These are phyloP conservation scores for Phoenicopterus ruber DNA, from an alignment of 2,113 vertebrate species.

Conservation along the genomic window DNA sequence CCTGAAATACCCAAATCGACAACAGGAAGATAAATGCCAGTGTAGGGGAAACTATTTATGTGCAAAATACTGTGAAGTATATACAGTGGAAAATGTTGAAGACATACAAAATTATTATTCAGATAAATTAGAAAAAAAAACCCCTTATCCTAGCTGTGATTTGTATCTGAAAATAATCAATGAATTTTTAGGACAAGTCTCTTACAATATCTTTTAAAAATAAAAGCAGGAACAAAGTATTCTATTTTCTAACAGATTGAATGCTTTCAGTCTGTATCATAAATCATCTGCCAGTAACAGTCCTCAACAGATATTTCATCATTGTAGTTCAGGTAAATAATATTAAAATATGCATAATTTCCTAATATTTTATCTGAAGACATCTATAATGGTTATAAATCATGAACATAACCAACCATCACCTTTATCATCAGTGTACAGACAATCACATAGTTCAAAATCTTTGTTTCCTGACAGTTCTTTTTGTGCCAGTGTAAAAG, in stretches of 20 bases:
- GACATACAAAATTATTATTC: rapidly evolving
- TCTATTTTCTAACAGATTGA: not conserved
- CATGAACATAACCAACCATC: not conserved
- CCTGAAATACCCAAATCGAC: not conserved
- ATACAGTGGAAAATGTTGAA: not conserved
- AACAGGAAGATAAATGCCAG: not conserved
- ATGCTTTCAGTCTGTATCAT: not conserved
- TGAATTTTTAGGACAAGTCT: not conserved
- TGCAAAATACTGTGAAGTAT: not conserved
- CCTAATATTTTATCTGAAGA: not conserved
- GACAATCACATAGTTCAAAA: not conserved
- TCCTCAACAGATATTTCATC: not conserved
- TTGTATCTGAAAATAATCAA: not conserved
- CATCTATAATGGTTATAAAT: not conserved
- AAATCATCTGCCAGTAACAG: not conserved
- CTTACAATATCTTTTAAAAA: not conserved
- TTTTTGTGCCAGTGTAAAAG: not conserved
- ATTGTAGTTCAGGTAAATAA: not conserved
- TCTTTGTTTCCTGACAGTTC: not conserved
- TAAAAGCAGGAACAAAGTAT: no score
- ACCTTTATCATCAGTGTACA: not conserved
- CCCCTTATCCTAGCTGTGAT: not conserved
- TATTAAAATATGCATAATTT: not conserved
- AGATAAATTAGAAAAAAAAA: no score
- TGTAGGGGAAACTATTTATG: not conserved